Evolutionary conservation across 2,888 invertebrate genomes (phyloP).

Genomic region (Ligdia adustata): DNA sequence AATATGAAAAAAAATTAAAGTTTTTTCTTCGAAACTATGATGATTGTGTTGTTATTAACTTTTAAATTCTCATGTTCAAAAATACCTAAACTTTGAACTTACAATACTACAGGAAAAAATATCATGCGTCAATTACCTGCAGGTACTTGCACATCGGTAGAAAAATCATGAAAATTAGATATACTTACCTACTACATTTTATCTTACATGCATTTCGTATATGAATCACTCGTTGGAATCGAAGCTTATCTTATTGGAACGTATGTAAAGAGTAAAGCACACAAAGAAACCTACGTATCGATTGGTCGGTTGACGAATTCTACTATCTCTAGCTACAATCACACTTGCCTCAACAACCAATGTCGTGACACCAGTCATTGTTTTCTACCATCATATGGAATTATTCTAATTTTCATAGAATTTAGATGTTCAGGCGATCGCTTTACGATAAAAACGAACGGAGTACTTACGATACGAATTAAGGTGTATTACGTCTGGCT

Average conservation of each 20-base stretch:
- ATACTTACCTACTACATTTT: slow-evolving; percentile 30
- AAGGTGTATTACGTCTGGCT: slow-evolving; percentile 20
- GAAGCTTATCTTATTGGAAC: slow-evolving; percentile 23
- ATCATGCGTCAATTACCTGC: too few relatives aligned
- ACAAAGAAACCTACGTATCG: slow-evolving; percentile 8
- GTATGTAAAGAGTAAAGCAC: slow-evolving; percentile 10
- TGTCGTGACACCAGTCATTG: slow-evolving; percentile 43
- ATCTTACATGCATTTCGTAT: slow-evolving; percentile 26
- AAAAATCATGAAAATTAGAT: too few relatives aligned
- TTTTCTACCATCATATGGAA: slow-evolving; percentile 52
- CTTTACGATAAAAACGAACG: slow-evolving; percentile 60
- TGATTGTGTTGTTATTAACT: too few relatives aligned
- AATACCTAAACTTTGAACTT: too few relatives aligned
- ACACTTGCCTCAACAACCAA: slow-evolving; percentile 43
- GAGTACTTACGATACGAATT: slow-evolving; percentile 27
- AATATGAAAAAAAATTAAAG: too few relatives aligned
- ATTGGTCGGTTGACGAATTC: slow-evolving; percentile 14
- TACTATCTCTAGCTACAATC: slow-evolving; percentile 44
- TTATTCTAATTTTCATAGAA: slow-evolving; percentile 36
- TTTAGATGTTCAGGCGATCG: slow-evolving; percentile 41
- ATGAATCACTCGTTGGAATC: too few relatives aligned
- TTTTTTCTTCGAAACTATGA: too few relatives aligned
- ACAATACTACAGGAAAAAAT: too few relatives aligned
- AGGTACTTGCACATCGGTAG: too few relatives aligned
- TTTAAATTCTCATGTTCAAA: too few relatives aligned